These are phyloP conservation scores for Tetrax tetrax DNA, from an alignment of 2,113 vertebrate species.

Conservation along the genomic window DNA sequence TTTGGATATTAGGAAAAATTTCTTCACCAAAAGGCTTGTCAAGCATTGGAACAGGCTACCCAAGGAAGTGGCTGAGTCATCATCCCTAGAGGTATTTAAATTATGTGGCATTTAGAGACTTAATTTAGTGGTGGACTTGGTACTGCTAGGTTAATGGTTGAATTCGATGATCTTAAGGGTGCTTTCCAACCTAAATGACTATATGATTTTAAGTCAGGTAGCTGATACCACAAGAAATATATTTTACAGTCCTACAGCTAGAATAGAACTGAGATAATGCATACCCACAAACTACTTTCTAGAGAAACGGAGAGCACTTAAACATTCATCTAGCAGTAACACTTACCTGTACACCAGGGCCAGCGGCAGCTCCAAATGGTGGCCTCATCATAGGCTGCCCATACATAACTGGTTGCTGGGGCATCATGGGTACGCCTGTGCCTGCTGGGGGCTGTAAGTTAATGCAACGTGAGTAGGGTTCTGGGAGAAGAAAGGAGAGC, in stretches of 20 bases:
- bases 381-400: conserved; percentile 97
- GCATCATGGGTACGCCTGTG: conserved; percentile 89
- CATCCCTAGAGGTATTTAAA: no score
- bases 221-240: neutral
- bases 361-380: conserved; percentile 83
- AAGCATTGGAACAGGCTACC: no score
- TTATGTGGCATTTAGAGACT: no score
- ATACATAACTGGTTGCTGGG: conserved; percentile 90
- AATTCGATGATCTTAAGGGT: neutral
- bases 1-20: no score
- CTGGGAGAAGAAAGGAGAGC: neutral
- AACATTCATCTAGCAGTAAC: rapidly evolving
- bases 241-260: neutral
- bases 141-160: neutral
- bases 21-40: no score
- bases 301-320: neutral
- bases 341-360: conserved; percentile 85
- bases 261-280: neutral
- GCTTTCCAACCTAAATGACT: neutral
- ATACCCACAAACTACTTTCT: neutral
- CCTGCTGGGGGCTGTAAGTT: conserved; percentile 82
- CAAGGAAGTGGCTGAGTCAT: no score
- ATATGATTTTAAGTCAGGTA: neutral
- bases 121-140: no score
- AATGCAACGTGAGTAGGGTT: neutral